phyloP scores from a whole-genome alignment of 2,113 vertebrate genomes.

The Hyaena hyaena region DNA sequence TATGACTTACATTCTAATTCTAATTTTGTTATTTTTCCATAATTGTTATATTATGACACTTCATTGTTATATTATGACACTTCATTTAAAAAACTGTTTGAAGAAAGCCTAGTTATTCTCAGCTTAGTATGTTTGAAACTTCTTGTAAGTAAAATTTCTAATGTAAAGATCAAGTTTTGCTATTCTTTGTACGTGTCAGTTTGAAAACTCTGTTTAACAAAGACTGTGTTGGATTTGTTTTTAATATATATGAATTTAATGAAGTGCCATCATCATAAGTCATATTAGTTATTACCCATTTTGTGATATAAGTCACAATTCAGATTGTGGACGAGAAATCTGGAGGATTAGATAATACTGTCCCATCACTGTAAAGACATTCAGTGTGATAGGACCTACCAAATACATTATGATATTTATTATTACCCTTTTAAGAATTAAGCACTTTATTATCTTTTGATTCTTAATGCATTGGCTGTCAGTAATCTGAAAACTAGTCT shows the following conservation, averaged over 20 bases:
- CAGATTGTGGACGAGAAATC: conserved; percentile 19
- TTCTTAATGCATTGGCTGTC: conserved; percentile 1
- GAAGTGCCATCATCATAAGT: background rate
- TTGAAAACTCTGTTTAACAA: conserved; percentile 41
- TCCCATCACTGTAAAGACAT: conserved; percentile 23
- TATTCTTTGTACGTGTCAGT: background rate
- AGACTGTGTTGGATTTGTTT: background rate
- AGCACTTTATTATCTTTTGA: background rate
- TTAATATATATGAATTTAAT: conserved; percentile 42
- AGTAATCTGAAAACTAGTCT: conserved; percentile 30
- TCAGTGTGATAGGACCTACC: conserved; percentile 28
- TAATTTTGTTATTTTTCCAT: conserved; percentile 43
- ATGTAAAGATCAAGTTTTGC: background rate
- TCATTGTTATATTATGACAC: background rate
- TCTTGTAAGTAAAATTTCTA: conserved; percentile 45
- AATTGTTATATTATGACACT: background rate
- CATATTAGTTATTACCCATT: background rate
- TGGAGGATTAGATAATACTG: conserved; percentile 34
- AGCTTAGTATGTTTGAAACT: background rate
- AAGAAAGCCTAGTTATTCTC: background rate
- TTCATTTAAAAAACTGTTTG: conserved; percentile 10
- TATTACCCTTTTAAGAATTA: conserved; percentile 49
- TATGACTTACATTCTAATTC: conserved; percentile 26
- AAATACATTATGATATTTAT: background rate
- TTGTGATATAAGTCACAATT: conserved; percentile 37